These are phyloP conservation scores for Macrophya alboannulata DNA, from an alignment of 2,888 invertebrate species.

Conservation along the genomic window DNA sequence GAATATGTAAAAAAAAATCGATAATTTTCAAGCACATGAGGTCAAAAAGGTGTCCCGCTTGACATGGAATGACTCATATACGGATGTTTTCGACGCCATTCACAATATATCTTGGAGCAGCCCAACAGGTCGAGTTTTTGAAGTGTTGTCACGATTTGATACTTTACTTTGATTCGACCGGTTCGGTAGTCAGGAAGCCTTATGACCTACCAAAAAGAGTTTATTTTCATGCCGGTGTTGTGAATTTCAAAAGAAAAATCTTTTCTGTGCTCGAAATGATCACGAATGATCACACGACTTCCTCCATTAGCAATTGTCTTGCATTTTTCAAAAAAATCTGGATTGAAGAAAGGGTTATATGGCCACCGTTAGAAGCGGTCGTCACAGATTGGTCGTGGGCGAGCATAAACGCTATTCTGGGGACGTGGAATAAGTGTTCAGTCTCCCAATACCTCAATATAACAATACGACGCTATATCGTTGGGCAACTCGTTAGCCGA, in stretches of 20 bases:
- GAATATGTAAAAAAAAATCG: too few relatives aligned
- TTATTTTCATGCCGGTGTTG: constrained; percentile 56
- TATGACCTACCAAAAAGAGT: constrained; percentile 52
- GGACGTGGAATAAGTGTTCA: constrained; percentile 53
- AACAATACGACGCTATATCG: constrained; percentile 42
- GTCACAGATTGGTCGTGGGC: constrained; percentile 58
- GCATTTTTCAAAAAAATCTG: constrained; percentile 41
- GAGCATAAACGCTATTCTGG: constrained; percentile 57
- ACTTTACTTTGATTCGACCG: constrained; percentile 52
- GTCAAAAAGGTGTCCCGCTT: too few relatives aligned
- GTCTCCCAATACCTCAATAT: constrained; percentile 53
- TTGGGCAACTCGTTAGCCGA: neutral
- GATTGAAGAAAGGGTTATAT: constrained; percentile 44
- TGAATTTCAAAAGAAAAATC: constrained; percentile 41
- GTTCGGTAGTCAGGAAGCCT: constrained; percentile 52
- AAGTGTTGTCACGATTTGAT: constrained; percentile 38
- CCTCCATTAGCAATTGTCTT: constrained; percentile 50
- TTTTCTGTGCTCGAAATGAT: constrained; percentile 55
- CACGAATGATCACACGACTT: constrained; percentile 55
- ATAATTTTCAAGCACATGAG: too few relatives aligned
- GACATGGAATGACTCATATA: too few relatives aligned
- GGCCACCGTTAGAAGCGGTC: constrained; percentile 57
- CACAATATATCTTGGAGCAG: constrained; percentile 54
- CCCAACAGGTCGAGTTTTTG: constrained; percentile 55
- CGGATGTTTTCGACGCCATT: constrained; percentile 40